phyloP scores from a whole-genome alignment of 2,888 invertebrate species.

The Lottia gigantea region DNA sequence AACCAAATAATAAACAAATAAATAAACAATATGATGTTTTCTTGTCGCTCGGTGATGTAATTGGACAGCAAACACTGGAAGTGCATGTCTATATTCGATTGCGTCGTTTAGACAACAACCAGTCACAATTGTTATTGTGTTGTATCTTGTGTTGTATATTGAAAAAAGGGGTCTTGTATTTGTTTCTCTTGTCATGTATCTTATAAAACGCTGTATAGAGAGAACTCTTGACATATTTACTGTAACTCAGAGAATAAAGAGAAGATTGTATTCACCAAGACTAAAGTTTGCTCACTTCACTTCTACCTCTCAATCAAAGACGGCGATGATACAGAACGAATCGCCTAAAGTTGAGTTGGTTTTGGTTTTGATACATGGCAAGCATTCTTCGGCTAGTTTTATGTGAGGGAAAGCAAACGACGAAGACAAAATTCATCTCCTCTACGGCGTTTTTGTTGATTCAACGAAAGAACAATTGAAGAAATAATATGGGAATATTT shows the following conservation, averaged over 20 bases:
- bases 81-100: too few species aligned
- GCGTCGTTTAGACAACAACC: too few species aligned
- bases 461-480: neutral
- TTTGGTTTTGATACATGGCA: constrained; percentile 7
- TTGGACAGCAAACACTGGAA: too few species aligned
- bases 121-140: too few species aligned
- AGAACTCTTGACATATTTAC: neutral
- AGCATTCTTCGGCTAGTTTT: constrained; percentile 8
- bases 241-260: neutral
- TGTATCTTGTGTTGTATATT: too few species aligned
- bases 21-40: constrained; percentile 1
- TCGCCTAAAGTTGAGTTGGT: constrained; percentile 1
- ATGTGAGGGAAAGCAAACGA: constrained; percentile 9
- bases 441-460: constrained; percentile 2
- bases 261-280: neutral
- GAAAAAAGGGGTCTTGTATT: too few species aligned
- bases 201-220: neutral
- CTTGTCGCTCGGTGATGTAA: neutral
- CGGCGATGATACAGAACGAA: neutral
- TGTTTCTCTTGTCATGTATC: neutral
- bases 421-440: constrained; percentile 2
- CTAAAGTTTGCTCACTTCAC: neutral
- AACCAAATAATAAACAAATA: neutral
- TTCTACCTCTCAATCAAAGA: constrained; percentile 3
- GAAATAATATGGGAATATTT: neutral